Evolutionary conservation across 2,888 invertebrate genomes (phyloP).

Genomic region (Chelonus formosanus): DNA sequence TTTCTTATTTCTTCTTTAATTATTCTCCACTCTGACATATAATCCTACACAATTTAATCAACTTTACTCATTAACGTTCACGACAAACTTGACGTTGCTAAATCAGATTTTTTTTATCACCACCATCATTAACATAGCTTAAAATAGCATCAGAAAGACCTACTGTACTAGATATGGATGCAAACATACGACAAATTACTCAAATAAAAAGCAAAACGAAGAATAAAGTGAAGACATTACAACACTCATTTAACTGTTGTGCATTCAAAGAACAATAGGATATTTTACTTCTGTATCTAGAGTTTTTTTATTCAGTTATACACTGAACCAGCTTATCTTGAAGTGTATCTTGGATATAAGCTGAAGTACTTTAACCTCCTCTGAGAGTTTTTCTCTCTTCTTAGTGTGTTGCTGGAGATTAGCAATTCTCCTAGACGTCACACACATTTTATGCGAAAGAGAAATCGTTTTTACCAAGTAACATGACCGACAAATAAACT

Average conservation of each 20-base stretch:
- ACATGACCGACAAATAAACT: conserved; percentile 20
- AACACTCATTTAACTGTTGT: not conserved
- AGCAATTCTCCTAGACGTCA: not conserved
- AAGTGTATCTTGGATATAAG: conserved; percentile 22
- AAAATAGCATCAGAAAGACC: too few species aligned
- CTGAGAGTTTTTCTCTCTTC: not conserved
- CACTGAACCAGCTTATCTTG: not conserved
- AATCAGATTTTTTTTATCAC: too few species aligned
- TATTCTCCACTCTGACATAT: too few species aligned
- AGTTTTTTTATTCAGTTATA: conserved; percentile 5
- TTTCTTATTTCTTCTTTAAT: conserved; percentile 2
- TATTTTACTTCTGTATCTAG: conserved; percentile 1
- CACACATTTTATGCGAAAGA: conserved; percentile 34
- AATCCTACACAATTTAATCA: too few species aligned
- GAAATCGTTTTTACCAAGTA: conserved; percentile 40
- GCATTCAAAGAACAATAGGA: not conserved
- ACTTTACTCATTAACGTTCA: too few species aligned
- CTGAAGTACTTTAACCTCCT: conserved; percentile 30
- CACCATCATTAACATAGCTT: too few species aligned
- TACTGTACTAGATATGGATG: too few species aligned
- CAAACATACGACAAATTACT: too few species aligned
- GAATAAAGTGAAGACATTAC: conserved; percentile 2
- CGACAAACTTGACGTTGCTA: too few species aligned
- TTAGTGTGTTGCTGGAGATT: conserved; percentile 1
- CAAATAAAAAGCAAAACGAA: not conserved